A percentile compares a stretch with the other conserved stretches of the same genome.
Conservation (phyloP, 2,113 vertebrate species). For the Leptocoma aspasia region DNA sequence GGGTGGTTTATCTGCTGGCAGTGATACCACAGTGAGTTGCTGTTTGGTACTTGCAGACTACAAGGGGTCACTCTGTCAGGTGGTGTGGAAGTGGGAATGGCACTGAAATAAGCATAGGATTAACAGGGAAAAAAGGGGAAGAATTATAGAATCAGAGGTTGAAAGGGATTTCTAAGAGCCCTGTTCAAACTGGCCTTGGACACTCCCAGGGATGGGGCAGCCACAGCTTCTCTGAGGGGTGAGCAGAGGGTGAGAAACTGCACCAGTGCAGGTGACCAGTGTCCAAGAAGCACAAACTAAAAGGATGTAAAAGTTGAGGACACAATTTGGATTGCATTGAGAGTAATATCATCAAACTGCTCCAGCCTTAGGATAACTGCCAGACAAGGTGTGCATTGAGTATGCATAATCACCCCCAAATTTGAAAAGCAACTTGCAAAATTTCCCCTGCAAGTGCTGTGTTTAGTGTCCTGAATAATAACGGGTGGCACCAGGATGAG, state of each 20-base stretch:
- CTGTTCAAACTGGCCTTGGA: background rate
- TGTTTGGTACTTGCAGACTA: slow-evolving; percentile 33
- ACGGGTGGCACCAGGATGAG: background rate
- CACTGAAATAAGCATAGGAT: slow-evolving; percentile 23
- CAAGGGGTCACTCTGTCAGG: background rate
- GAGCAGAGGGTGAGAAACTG: background rate
- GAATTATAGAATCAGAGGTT: background rate
- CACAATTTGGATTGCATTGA: background rate
- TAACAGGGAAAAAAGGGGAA: background rate
- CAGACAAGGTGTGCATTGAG: background rate
- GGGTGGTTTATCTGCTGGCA: slow-evolving; percentile 75
- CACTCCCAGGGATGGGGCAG: background rate
- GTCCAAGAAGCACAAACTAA: background rate
- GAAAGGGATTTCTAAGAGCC: background rate
- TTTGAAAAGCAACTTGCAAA: background rate
- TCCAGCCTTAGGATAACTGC: background rate
- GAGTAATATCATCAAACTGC: background rate
- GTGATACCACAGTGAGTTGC: slow-evolving; percentile 46
- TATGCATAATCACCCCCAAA: background rate
- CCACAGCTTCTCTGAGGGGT: background rate
- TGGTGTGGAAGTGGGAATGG: slow-evolving; percentile 12
- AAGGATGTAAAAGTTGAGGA: background rate
- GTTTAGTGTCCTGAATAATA: background rate
- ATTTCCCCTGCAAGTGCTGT: background rate
- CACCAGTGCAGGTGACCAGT: accelerated